Evolutionary conservation across 1,140 invertebrate species (phyloP), one percentile per base, ranked within the genome.

Genomic region (Drosophila miranda): DNA sequence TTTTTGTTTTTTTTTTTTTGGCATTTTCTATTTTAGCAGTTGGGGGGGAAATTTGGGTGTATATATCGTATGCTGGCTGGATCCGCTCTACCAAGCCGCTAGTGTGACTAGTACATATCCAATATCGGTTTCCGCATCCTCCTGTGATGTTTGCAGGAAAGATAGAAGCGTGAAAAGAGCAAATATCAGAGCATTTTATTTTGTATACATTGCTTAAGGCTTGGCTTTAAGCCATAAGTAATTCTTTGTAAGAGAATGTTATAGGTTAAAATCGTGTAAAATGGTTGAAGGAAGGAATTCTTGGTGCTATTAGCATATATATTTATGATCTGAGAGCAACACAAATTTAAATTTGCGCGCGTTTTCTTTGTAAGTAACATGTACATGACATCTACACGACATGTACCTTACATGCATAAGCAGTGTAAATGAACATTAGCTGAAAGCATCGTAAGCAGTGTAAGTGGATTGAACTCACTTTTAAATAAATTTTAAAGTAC

Each of bases 51-150:
- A 38, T 21, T 43, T 64, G 58, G n/a, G 19, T 67, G 48, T 50
- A 58, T 63, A 53, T 53, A 13, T 48, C 43, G 50, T 49, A 41
- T 48, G 54, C 44, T 45, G 60, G 61, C 44, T 50, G 48, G 41
- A 42, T 54, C 54, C 44, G 45, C 26, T 92, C 84, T 93, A 93
- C 90, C 93, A 93, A 91, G 91, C 92, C 91, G 93, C 91, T 34
- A 91, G 21, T 74, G 93, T 92, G 74, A 92, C 93, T 71, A 93
- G 91, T 79, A 93, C 91, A 72, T 91, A 89, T 91, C 93, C 93
- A 89, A 93, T 91, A 50, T 93, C 91, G 86, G 91, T 91, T 83
- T 91, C 61, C 34, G 67, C 78, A 78, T 90, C 84, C 70, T 91
- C 89, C 83, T 89, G 80, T 86, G 74, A 68, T 62, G 64, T 61